Conservation (phyloP, 1,140 invertebrate genomes). For the Oppia nitens region DNA sequence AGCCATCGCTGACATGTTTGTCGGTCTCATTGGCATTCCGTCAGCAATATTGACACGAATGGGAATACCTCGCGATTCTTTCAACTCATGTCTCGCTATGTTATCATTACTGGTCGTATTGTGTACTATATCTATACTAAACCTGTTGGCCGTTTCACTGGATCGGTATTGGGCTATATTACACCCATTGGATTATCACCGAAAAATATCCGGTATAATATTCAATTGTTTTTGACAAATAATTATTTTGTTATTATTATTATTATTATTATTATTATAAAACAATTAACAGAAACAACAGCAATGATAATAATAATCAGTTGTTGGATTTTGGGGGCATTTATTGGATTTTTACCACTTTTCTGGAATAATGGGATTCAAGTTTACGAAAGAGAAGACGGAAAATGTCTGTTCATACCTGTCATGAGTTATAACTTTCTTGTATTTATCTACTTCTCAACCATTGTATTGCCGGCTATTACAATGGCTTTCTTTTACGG, state of each 20-base stretch:
- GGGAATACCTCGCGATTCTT: slow-evolving; percentile 53
- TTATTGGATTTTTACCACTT: slow-evolving; percentile 63
- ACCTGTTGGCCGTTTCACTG: slow-evolving; percentile 69
- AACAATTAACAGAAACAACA: slow-evolving; percentile 7
- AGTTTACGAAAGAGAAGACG: slow-evolving; percentile 29
- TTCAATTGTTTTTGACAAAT: too few relatives aligned
- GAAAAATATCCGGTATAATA: slow-evolving; percentile 63
- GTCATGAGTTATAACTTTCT: slow-evolving; percentile 76
- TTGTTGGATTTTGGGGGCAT: slow-evolving; percentile 60
- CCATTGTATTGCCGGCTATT: slow-evolving; percentile 66
- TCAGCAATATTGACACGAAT: slow-evolving; percentile 61
- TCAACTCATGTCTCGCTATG: slow-evolving; percentile 61
- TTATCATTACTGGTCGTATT: slow-evolving; percentile 65
- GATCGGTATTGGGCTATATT: slow-evolving; percentile 84
- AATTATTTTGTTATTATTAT: too few relatives aligned
- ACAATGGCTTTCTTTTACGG: slow-evolving; percentile 66
- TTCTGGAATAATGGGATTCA: slow-evolving; percentile 54
- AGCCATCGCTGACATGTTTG: slow-evolving; percentile 61
- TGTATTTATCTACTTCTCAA: slow-evolving; percentile 69
- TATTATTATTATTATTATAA: too few relatives aligned
- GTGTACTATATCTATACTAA: slow-evolving; percentile 80
- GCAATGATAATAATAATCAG: slow-evolving; percentile 54
- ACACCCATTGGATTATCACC: slow-evolving; percentile 70
- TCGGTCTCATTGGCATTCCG: slow-evolving; percentile 48
- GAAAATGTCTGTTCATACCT: slow-evolving; percentile 54